phyloP scores from a whole-genome alignment of 2,113 vertebrate genomes.

The Asarcornis scutulata region DNA sequence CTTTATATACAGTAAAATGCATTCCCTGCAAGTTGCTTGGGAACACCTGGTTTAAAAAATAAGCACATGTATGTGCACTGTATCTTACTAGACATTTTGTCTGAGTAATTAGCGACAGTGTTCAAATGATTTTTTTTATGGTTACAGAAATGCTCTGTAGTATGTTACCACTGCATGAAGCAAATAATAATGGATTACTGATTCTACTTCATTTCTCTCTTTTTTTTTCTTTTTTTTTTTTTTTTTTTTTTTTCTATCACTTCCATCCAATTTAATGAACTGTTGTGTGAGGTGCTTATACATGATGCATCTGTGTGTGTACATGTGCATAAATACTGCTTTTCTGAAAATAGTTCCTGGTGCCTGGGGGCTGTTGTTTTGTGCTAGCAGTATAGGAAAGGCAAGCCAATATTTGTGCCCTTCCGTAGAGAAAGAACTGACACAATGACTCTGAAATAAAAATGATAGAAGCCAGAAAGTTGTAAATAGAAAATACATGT shows the following conservation, averaged over 20 bases:
- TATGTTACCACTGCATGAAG: background rate
- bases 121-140: background rate
- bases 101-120: background rate
- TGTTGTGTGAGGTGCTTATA: background rate
- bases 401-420: background rate
- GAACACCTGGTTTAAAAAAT: background rate
- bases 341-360: background rate
- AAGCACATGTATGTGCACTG: background rate
- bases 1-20: rapidly evolving
- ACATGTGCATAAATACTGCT: background rate
- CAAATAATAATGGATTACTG: background rate
- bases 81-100: background rate
- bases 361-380: background rate
- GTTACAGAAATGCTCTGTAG: background rate
- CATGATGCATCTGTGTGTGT: background rate
- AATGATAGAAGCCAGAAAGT: background rate
- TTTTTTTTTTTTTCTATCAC: background rate
- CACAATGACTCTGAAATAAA: background rate
- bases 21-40: background rate
- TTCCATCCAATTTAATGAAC: background rate
- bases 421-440: background rate
- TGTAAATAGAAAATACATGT: background rate
- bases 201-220: background rate
- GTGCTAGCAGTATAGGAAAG: background rate
- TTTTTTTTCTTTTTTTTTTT: background rate